phyloP scores from a whole-genome alignment of 1,140 invertebrate species.

The Cherax destructor region DNA sequence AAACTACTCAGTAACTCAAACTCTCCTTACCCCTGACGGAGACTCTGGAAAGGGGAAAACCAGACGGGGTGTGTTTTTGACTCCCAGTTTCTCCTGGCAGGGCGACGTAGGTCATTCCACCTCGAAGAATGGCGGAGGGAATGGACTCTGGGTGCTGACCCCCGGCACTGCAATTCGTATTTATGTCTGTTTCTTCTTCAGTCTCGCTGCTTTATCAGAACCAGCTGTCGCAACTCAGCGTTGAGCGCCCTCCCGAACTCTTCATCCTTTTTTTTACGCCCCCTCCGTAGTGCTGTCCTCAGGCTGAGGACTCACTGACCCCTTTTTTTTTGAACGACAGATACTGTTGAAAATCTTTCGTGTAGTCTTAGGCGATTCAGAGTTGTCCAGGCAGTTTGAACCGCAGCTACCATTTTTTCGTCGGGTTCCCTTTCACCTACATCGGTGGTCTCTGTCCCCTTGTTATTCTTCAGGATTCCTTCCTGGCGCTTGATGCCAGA shows the following conservation, averaged over 20 bases:
- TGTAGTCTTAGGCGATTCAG: constrained; percentile 19
- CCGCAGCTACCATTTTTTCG: constrained; percentile 48
- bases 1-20: no score
- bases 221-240: constrained; percentile 69
- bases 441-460: constrained; percentile 1
- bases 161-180: constrained; percentile 53
- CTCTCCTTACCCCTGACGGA: constrained; percentile 61
- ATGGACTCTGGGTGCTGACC: constrained; percentile 35
- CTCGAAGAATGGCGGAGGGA: constrained; percentile 44
- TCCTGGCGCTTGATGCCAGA: background rate
- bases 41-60: constrained; percentile 60
- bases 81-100: constrained; percentile 63
- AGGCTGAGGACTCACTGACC: constrained; percentile 59
- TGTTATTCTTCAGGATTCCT: constrained; percentile 15
- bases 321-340: constrained; percentile 61
- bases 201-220: constrained; percentile 57
- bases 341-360: constrained; percentile 43
- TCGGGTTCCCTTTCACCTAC: constrained; percentile 37
- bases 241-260: constrained; percentile 36
- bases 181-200: constrained; percentile 45
- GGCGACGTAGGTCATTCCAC: constrained; percentile 41
- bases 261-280: background rate
- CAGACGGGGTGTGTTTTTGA: constrained; percentile 47
- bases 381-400: background rate
- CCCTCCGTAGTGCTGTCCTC: background rate